Conservation (phyloP, 2,888 invertebrate genomes). For the Nebria salina region DNA sequence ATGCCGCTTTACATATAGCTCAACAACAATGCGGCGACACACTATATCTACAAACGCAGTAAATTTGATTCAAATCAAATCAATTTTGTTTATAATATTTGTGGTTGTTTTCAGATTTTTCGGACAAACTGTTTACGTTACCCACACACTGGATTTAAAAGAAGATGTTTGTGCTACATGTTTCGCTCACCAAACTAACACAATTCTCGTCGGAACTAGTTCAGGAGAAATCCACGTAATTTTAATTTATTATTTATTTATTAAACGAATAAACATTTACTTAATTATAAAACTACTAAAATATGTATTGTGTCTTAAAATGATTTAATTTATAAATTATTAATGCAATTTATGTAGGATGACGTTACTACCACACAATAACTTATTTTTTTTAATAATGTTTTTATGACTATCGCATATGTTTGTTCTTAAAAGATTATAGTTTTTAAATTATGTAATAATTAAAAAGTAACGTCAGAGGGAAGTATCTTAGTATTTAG, state of each 20-base stretch:
- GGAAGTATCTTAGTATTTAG: too few relatives aligned
- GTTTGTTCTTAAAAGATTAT: too few relatives aligned
- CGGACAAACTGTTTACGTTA: conserved; percentile 61
- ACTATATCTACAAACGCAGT: conserved; percentile 73
- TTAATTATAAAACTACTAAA: too few relatives aligned
- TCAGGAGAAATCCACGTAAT: conserved; percentile 64
- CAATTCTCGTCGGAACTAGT: conserved; percentile 64
- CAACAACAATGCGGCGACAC: conserved; percentile 60
- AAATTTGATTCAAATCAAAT: conserved; percentile 54
- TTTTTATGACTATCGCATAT: too few relatives aligned
- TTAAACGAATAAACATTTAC: not conserved
- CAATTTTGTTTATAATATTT: not conserved
- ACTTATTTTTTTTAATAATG: too few relatives aligned
- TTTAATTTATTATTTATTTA: conserved; percentile 20
- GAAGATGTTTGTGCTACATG: conserved; percentile 68
- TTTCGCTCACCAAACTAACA: conserved; percentile 64
- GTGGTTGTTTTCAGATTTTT: conserved; percentile 59
- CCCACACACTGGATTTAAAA: conserved; percentile 68
- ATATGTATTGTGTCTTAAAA: too few relatives aligned
- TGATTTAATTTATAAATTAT: too few relatives aligned
- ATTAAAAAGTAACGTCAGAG: too few relatives aligned
- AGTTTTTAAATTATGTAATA: too few relatives aligned
- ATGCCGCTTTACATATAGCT: conserved; percentile 67
- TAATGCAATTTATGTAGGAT: too few relatives aligned
- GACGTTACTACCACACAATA: too few relatives aligned